These are phyloP conservation scores for Hyles lineata DNA, from an alignment of 2,888 invertebrate species.

Conservation along the genomic window DNA sequence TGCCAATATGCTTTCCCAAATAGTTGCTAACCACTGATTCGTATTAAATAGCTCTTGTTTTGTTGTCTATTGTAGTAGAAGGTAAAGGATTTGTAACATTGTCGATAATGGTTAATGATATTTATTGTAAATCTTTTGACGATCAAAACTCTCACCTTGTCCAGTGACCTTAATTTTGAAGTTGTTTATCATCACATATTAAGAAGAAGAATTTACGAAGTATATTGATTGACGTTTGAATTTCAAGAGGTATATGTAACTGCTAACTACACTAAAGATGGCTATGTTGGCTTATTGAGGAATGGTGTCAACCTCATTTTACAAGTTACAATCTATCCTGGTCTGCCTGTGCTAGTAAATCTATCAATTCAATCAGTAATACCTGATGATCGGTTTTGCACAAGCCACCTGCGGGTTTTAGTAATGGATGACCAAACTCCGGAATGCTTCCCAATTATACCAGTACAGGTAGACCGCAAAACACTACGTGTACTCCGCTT, in stretches of 20 bases:
- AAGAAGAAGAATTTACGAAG: background rate
- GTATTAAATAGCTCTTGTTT: too few species aligned
- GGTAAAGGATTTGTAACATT: background rate
- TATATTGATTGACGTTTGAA: too few species aligned
- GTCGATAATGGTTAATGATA: background rate
- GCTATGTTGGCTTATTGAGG: too few species aligned
- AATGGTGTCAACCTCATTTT: too few species aligned
- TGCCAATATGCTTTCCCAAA: background rate
- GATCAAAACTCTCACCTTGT: background rate
- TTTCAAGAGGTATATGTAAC: too few species aligned
- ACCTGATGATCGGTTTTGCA: background rate
- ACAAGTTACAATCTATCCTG: too few species aligned
- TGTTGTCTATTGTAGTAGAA: background rate
- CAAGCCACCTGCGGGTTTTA: background rate
- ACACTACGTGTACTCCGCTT: background rate
- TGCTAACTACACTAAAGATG: too few species aligned
- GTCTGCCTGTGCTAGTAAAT: background rate
- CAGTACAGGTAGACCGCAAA: background rate
- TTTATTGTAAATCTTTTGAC: background rate
- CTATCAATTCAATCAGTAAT: background rate
- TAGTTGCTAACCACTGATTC: too few species aligned
- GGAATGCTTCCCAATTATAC: background rate
- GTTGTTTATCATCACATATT: background rate
- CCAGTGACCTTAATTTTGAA: background rate
- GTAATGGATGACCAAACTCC: background rate